Evolutionary conservation across 2,797 vertebrate genomes (phyloP).

Genomic region (Oreochromis grahami): DNA sequence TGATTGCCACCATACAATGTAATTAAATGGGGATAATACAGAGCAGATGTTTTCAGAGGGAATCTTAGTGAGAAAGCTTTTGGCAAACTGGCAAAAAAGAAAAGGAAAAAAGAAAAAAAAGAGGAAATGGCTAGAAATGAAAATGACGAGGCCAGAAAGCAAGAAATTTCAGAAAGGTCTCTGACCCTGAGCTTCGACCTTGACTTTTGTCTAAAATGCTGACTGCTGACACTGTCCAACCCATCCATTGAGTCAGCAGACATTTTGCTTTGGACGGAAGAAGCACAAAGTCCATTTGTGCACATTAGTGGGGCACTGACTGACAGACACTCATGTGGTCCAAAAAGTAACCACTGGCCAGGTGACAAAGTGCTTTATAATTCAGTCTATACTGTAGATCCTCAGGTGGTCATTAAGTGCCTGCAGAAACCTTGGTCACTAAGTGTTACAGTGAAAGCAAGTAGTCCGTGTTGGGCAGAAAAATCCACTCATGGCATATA

Average conservation of each 20-base stretch:
- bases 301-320: background rate
- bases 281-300: background rate
- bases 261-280: background rate
- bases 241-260: background rate
- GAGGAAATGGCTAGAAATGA: background rate
- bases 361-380: constrained; percentile 5
- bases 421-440: background rate
- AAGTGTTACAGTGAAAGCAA: background rate
- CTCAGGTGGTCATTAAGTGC: constrained; percentile 8
- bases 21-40: background rate
- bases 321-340: background rate
- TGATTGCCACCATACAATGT: background rate
- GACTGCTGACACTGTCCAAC: background rate
- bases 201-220: background rate
- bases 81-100: background rate
- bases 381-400: background rate
- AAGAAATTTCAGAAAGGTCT: background rate
- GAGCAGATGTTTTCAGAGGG: background rate
- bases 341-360: background rate
- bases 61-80: background rate
- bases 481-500: background rate
- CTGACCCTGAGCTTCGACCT: background rate
- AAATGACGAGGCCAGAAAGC: background rate
- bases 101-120: background rate
- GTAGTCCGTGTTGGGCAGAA: background rate